These are phyloP conservation scores for Himantopus leucocephalus DNA, from an alignment of 2,113 vertebrate species.

Conservation along the genomic window DNA sequence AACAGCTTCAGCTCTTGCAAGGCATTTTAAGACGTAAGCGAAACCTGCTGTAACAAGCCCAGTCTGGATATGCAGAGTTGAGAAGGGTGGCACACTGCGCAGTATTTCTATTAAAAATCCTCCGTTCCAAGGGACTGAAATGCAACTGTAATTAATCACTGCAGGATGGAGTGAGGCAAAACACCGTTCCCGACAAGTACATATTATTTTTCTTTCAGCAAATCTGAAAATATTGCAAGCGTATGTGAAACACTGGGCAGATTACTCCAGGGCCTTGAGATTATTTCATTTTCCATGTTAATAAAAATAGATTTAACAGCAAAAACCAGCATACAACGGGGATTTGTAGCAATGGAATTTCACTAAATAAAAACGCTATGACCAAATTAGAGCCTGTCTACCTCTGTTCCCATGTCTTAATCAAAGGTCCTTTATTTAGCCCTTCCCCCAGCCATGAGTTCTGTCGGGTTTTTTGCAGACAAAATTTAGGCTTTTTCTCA, in stretches of 20 bases:
- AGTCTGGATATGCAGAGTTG: not conserved
- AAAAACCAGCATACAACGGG: not conserved
- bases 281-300: slow-evolving; percentile 15
- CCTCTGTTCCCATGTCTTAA: not conserved
- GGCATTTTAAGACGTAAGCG: not conserved
- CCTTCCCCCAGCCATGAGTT: not conserved
- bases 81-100: not conserved
- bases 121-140: not conserved
- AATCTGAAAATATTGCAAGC: not conserved
- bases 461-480: not conserved
- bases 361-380: not conserved
- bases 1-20: not conserved
- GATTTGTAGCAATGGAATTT: slow-evolving; percentile 13
- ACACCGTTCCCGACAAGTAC: not conserved
- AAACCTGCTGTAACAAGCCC: slow-evolving; percentile 7
- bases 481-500: not conserved
- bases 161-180: not conserved
- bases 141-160: slow-evolving; percentile 17
- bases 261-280: not conserved
- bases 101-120: not conserved
- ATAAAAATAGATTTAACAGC: slow-evolving; percentile 29
- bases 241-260: not conserved
- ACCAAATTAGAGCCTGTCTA: not conserved
- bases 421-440: slow-evolving; percentile 36
- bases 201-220: not conserved